Percentiles rank a stretch among this genome's conserved stretches.
Conservation (phyloP, 1,140 invertebrate genomes). For the Drosophila yakuba region DNA sequence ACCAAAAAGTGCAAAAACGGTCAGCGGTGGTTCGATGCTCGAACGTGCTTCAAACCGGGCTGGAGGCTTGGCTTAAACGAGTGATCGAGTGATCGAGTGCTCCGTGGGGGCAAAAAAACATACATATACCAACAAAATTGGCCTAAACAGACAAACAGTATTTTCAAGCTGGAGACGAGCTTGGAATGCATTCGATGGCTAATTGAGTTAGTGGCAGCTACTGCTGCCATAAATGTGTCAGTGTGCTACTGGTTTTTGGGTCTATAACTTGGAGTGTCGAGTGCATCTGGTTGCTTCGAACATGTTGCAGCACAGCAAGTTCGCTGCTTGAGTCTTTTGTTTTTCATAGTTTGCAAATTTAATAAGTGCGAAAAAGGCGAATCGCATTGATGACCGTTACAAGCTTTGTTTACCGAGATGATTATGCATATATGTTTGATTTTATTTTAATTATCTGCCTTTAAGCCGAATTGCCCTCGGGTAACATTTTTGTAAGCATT, state of each 20-base stretch:
- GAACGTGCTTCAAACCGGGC: conserved; percentile 53
- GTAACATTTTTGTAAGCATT: conserved; percentile 22
- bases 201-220: conserved; percentile 59
- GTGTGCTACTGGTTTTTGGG: conserved; percentile 43
- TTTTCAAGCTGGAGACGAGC: conserved; percentile 13
- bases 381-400: conserved; percentile 56
- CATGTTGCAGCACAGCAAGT: conserved; percentile 51
- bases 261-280: conserved; percentile 17
- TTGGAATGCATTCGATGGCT: conserved; percentile 53
- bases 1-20: conserved; percentile 46
- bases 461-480: conserved; percentile 21
- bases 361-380: conserved; percentile 42
- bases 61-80: conserved; percentile 35
- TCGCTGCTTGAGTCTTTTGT: conserved; percentile 72
- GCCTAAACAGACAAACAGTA: background rate
- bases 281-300: conserved; percentile 36
- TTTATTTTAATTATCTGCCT: conserved; percentile 42
- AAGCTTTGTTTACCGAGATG: conserved; percentile 55
- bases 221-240: conserved; percentile 61
- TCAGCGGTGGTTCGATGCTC: conserved; percentile 57
- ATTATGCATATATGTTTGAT: conserved; percentile 60
- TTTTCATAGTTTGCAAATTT: conserved; percentile 10
- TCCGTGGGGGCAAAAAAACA: background rate
- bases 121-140: background rate
- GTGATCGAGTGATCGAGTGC: conserved; percentile 1